Evolutionary conservation across 2,888 invertebrate genomes (phyloP), one percentile per base, ranked within the genome.

Genomic region (Brenthis daphne): DNA sequence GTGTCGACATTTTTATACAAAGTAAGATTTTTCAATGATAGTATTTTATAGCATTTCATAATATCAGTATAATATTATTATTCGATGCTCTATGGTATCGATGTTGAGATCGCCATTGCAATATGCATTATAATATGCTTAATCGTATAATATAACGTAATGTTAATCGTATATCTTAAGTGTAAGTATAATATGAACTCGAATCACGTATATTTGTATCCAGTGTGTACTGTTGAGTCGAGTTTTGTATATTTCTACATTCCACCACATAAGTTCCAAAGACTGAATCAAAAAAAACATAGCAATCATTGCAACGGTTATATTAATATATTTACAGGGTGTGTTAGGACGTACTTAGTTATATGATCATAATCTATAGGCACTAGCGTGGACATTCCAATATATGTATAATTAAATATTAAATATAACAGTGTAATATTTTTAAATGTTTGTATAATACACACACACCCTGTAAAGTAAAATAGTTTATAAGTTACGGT

Each of bases 211-310:
- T 60, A 48, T 63, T 65, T 67, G 73, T 77, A 72, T 75, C 66
- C 68, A 69, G 68, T 65, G 58, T 58, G 72, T 71, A 66, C 73
- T 73, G 70, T 76, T 75, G 74, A 73, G 73, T 73, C 68, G 66
- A 69, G 65, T 74, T 70, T 74, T 64, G 63, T 73, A 69, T 68
- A 70, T 67, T 71, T 76, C 72, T 72, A 77, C 78, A 79, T 80
- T 80, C 80, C 80, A 80, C 82, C 80, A 82, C 80, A 79, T 75
- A 77, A 75, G 74, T 77, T 82, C 82, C 82, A 83, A 82, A 85
- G 84, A 84, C 84, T 84, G 83, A 82, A 74, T 71, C 71, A 75
- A 74, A 74, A 29, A 20, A 43, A 73, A 71, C 71, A 72, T 72
- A 69, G 69, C 67, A 71, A 68, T 67, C 64, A 58, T 69, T 72